These are phyloP conservation scores for Shargacucullia verbasci DNA, from an alignment of 2,888 invertebrate genomes.

Conservation along the genomic window DNA sequence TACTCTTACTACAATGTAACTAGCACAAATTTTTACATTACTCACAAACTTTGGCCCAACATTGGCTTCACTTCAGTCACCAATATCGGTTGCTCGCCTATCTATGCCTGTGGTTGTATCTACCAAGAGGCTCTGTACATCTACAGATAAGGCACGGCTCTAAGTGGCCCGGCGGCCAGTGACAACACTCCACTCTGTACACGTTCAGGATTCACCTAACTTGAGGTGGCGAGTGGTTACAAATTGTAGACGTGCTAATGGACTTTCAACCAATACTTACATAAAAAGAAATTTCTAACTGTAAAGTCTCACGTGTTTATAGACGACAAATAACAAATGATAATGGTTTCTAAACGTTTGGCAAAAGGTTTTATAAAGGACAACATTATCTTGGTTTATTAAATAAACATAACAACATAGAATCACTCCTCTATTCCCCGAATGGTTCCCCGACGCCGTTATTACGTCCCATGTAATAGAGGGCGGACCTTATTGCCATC, in stretches of 20 bases:
- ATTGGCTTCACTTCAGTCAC: conserved; percentile 18
- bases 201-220: conserved; percentile 49
- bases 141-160: conserved; percentile 59
- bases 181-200: conserved; percentile 55
- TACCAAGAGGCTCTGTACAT: conserved; percentile 35
- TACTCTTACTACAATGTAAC: neutral
- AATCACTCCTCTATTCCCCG: too few relatives aligned
- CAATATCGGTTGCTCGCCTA: conserved; percentile 13
- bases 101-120: conserved; percentile 38
- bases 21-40: neutral
- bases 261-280: too few relatives aligned
- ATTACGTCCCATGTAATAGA: too few relatives aligned
- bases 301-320: too few relatives aligned
- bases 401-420: too few relatives aligned
- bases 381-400: too few relatives aligned
- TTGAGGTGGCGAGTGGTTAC: neutral
- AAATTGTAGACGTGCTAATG: conserved; percentile 30
- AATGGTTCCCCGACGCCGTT: too few relatives aligned
- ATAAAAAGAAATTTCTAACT: too few relatives aligned
- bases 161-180: conserved; percentile 56
- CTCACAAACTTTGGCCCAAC: conserved; percentile 7
- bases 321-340: too few relatives aligned
- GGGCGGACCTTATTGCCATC: too few relatives aligned
- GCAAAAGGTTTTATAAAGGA: too few relatives aligned
- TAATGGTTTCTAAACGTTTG: too few relatives aligned